Evolutionary conservation across 2,113 vertebrate genomes (phyloP).

Genomic region (Paraplagusia blochii): DNA sequence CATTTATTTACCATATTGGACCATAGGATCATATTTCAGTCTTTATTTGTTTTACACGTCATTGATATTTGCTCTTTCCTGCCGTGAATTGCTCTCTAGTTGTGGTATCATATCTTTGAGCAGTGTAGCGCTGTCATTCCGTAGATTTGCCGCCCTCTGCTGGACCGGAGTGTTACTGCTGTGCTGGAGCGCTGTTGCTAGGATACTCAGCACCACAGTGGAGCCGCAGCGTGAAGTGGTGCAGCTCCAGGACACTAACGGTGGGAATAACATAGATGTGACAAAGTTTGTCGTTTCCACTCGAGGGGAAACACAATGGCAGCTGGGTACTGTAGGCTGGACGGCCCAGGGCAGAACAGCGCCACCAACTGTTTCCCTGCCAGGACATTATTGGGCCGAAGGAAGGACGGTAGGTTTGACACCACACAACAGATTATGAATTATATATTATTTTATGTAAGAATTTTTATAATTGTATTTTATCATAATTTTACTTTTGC

Average conservation of each 20-base stretch:
- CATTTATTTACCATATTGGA: not conserved
- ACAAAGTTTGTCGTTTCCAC: not conserved
- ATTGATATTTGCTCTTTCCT: too few relatives aligned
- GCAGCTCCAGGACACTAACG: not conserved
- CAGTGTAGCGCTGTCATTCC: not conserved
- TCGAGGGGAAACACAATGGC: constrained; percentile 50
- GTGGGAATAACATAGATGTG: not conserved
- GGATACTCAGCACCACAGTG: constrained; percentile 41
- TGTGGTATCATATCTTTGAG: not conserved
- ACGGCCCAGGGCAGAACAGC: constrained; percentile 51
- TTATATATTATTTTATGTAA: too few relatives aligned
- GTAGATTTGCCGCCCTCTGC: constrained; percentile 15
- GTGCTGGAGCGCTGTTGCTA: constrained; percentile 48
- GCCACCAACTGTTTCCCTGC: constrained; percentile 74
- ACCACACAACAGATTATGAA: not conserved
- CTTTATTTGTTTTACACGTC: fast-evolving
- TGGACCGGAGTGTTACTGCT: constrained; percentile 25
- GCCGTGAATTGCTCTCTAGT: not conserved
- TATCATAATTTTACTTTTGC: too few relatives aligned
- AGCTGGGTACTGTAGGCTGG: constrained; percentile 56
- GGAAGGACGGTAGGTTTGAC: constrained; percentile 67
- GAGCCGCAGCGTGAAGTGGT: not conserved
- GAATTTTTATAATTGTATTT: too few relatives aligned
- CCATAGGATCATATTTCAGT: fast-evolving
- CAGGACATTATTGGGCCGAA: constrained; percentile 54